Base-by-base conservation (phyloP, 2,113 vertebrate genomes). In the cat (Felis catus) region DNA sequence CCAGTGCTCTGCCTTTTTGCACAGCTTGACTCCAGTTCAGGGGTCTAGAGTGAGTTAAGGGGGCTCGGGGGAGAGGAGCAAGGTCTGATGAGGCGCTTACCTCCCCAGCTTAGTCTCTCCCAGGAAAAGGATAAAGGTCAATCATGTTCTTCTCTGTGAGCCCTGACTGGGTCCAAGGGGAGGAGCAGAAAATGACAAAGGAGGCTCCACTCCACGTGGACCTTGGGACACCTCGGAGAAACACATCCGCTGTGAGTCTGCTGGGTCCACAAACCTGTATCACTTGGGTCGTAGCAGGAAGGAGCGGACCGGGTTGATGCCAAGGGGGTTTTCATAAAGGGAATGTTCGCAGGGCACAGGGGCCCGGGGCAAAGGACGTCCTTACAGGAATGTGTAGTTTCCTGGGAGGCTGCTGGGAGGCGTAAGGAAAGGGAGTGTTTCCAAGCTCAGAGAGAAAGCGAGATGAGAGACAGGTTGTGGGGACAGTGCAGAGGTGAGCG, bases 191-290 rank as follows among this genome's bases (percentile, higher is more conserved):
- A 61, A 15, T 1, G 12, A n/a, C 31, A 18, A 21, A 36, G 48
- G 15, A 51, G 74, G 36, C 13, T 6, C 19, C 1, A 4, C 55
- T 83, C 58, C 10, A 4, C 3, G 58, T 13, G 1, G 39, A 33
- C 19, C 81, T 33, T 5, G 3, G 31, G 4, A 1, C 3, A 4
- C 25, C 2, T 0, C 1, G 36, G 8, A 61, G 85, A 65, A 39
- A 16, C 86, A 33, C 5, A 11, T 3, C 9, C 79, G 5, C 6
- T 9, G 61, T 0, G 2, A 29, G 4, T n/a, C n/a, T 14, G 0
- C 48, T 36, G 45, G 61, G 23, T 41, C 4, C 27, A 23, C 61
- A 63, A 14, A 13, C 21, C 23, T 23, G 9, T 10, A 8, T 39
- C 76, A 8, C 33, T 83, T 55, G 18, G 33, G 48, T 68, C 51